Conservation (phyloP, 2,888 invertebrate genomes). For the Hetaerina titia region DNA sequence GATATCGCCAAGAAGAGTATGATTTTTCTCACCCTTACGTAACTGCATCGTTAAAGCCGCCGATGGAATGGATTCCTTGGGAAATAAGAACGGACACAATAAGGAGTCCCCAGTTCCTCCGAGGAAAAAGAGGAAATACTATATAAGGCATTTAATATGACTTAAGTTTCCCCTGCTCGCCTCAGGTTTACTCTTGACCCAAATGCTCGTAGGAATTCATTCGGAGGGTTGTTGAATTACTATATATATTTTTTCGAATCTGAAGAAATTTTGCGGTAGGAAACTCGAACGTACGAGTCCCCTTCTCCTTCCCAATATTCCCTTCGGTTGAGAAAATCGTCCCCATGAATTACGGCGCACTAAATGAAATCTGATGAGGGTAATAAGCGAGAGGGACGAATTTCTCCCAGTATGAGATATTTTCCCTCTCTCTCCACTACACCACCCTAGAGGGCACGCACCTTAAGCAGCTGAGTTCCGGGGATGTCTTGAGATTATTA, state of each 20-base stretch:
- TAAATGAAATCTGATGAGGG: slow-evolving; percentile 7
- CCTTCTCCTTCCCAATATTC: background rate
- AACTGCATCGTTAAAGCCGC: background rate
- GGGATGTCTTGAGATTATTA: background rate
- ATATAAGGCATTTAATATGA: slow-evolving; percentile 19
- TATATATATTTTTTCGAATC: background rate
- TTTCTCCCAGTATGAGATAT: background rate
- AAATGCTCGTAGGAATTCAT: background rate
- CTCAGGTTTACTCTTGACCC: background rate
- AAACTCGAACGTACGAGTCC: background rate
- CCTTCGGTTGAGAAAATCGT: background rate
- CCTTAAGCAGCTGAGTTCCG: background rate
- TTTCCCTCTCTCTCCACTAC: background rate
- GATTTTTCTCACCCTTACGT: background rate
- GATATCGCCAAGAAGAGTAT: background rate
- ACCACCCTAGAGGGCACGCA: background rate
- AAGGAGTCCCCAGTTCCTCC: background rate
- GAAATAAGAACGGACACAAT: background rate
- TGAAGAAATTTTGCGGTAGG: background rate
- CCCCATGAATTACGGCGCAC: background rate
- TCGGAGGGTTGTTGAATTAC: background rate
- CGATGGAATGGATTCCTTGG: background rate
- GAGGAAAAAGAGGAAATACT: background rate
- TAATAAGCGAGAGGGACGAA: background rate
- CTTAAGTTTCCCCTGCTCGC: background rate